These are phyloP conservation scores for Ganaspis sp. DNA, from an alignment of 1,140 invertebrate species.

Conservation along the genomic window DNA sequence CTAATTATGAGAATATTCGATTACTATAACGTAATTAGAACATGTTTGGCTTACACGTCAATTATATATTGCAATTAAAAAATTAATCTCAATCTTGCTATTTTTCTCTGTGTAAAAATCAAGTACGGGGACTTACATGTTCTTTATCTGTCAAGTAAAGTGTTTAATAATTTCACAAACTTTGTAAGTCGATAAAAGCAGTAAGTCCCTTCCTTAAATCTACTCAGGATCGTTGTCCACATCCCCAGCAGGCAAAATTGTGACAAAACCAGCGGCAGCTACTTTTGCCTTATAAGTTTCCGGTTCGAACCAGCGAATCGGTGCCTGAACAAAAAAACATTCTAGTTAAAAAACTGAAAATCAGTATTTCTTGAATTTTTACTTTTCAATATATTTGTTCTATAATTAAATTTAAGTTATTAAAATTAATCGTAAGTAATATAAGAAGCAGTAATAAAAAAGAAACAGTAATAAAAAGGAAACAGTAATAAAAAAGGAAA, in stretches of 20 bases:
- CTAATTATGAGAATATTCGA: not conserved
- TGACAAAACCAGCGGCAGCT: conserved; percentile 69
- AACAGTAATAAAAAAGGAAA: no score
- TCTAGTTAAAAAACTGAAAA: not conserved
- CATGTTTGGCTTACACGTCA: conserved; percentile 2
- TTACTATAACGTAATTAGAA: not conserved
- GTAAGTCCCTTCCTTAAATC: conserved; percentile 28
- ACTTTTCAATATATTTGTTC: conserved; percentile 18
- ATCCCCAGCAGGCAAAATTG: conserved; percentile 67
- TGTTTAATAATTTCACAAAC: conserved; percentile 1
- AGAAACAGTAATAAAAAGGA: no score
- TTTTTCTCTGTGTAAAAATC: not conserved
- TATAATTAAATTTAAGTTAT: no score
- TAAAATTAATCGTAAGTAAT: no score
- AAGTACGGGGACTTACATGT: not conserved
- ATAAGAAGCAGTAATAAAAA: no score
- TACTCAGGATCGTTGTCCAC: conserved; percentile 70
- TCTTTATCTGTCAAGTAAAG: not conserved
- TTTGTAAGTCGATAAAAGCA: not conserved
- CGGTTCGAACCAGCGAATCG: conserved; percentile 77
- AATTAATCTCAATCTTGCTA: not conserved
- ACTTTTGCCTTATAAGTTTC: conserved; percentile 73
- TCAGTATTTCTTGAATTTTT: not conserved
- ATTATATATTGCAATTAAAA: not conserved
- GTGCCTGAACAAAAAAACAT: conserved; percentile 62